A percentile compares a stretch with the other conserved stretches of the same genome.
Evolutionary conservation across 2,797 vertebrate species (phyloP).

Genomic region (Rhynchotus rufescens): DNA sequence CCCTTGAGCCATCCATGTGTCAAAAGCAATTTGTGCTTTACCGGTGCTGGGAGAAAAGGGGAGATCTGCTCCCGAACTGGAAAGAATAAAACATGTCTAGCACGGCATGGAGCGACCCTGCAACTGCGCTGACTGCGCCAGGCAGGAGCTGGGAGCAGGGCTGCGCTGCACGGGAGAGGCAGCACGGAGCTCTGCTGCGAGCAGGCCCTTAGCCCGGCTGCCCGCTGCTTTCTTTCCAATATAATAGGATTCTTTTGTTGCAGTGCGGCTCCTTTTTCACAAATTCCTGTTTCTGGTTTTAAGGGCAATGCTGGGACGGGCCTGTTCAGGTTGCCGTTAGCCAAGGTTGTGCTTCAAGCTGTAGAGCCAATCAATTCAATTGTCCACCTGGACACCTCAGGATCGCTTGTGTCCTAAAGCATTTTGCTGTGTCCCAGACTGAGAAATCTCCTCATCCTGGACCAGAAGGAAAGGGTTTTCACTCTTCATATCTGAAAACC

Average conservation of each 20-base stretch:
- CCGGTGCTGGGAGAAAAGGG: not conserved
- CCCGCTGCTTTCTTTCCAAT: not conserved
- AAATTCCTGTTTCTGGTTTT: not conserved
- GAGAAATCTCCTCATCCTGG: not conserved
- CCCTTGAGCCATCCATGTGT: conserved; percentile 22
- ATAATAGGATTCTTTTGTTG: not conserved
- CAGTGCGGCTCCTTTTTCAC: not conserved
- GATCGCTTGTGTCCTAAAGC: not conserved
- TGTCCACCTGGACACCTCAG: not conserved
- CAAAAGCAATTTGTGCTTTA: conserved; percentile 20
- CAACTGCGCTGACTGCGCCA: not conserved
- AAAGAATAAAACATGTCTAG: fast-evolving
- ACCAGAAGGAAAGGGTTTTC: not conserved
- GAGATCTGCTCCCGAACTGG: not conserved
- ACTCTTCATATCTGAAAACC: not conserved
- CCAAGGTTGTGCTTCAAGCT: not conserved
- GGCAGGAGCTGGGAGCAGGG: not conserved
- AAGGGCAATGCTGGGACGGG: not conserved
- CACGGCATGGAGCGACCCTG: not conserved
- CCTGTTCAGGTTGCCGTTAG: not conserved
- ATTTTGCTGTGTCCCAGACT: not conserved
- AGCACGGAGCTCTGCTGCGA: not conserved
- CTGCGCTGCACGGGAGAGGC: too few species aligned
- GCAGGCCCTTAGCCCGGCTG: not conserved
- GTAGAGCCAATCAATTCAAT: not conserved